Percentiles rank a stretch among this genome's conserved stretches.
Conservation (phyloP, 1,140 invertebrate genomes). For the Caerostris darwini region DNA sequence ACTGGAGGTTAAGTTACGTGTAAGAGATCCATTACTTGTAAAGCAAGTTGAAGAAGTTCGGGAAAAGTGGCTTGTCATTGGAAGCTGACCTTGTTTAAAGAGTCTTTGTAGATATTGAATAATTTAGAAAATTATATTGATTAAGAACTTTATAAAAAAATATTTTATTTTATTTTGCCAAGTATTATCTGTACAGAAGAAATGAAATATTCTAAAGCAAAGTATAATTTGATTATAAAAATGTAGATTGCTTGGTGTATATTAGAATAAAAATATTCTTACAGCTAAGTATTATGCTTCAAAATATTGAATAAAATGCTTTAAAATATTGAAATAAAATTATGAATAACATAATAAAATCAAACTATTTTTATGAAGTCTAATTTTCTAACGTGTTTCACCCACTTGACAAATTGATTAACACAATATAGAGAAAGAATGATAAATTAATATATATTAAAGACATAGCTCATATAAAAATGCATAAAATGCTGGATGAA, state of each 20-base stretch:
- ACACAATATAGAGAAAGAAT: no score
- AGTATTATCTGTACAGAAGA: not conserved
- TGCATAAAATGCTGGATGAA: no score
- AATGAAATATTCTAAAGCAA: not conserved
- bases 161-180: conserved; percentile 3
- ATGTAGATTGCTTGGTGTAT: not conserved
- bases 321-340: no score
- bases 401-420: no score
- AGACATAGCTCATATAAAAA: no score
- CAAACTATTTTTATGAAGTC: no score
- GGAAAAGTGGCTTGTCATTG: conserved; percentile 94
- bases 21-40: conserved; percentile 94
- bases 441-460: no score
- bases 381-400: no score
- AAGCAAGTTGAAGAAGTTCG: conserved; percentile 94
- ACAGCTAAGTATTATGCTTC: no score
- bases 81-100: conserved; percentile 79
- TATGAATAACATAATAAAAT: no score
- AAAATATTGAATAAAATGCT: no score
- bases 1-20: conserved; percentile 93
- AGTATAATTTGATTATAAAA: not conserved
- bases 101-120: not conserved
- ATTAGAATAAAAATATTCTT: no score
- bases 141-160: not conserved
- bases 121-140: not conserved